These are phyloP conservation scores for Pseudomyrmex dendroicus DNA, from an alignment of 1,140 invertebrate genomes.

Conservation along the genomic window DNA sequence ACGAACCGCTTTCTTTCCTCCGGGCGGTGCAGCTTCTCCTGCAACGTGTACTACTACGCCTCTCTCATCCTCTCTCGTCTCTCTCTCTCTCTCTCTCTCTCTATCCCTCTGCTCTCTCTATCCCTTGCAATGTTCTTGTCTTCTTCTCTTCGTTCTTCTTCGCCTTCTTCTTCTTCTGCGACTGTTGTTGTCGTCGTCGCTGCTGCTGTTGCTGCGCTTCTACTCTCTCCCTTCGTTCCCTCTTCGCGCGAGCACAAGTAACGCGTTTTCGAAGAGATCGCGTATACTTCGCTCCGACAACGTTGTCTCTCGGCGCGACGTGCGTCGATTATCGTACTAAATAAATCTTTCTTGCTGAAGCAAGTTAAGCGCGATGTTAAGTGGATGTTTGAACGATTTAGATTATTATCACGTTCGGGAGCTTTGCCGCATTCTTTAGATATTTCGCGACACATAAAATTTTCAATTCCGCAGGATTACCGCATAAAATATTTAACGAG, in stretches of 20 bases:
- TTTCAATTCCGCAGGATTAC: background rate
- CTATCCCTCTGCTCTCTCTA: conserved; percentile 15
- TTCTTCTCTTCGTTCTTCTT: conserved; percentile 52
- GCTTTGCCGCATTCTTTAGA: background rate
- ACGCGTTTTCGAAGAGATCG: conserved; percentile 43
- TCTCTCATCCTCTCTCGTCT: conserved; percentile 48
- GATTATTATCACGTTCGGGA: conserved; percentile 28
- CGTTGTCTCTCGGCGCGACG: conserved; percentile 41
- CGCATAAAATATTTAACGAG: background rate
- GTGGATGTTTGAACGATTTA: conserved; percentile 5
- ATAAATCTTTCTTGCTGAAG: conserved; percentile 10
- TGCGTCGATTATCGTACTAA: conserved; percentile 32
- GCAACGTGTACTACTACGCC: conserved; percentile 73
- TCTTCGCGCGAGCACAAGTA: background rate
- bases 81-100: conserved; percentile 9
- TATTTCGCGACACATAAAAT: conserved; percentile 2
- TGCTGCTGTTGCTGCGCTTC: conserved; percentile 14
- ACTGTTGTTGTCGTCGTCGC: conserved; percentile 65
- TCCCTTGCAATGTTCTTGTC: conserved; percentile 28
- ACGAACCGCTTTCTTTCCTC: conserved; percentile 78
- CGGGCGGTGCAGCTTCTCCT: conserved; percentile 83
- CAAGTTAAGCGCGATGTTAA: background rate
- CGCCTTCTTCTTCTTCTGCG: conserved; percentile 57
- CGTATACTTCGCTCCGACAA: conserved; percentile 33
- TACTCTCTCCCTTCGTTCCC: background rate